Percentiles rank a stretch among this genome's conserved stretches.
phyloP scores from a whole-genome alignment of 2,797 vertebrate species.

The Pantherophis alleghaniensis region DNA sequence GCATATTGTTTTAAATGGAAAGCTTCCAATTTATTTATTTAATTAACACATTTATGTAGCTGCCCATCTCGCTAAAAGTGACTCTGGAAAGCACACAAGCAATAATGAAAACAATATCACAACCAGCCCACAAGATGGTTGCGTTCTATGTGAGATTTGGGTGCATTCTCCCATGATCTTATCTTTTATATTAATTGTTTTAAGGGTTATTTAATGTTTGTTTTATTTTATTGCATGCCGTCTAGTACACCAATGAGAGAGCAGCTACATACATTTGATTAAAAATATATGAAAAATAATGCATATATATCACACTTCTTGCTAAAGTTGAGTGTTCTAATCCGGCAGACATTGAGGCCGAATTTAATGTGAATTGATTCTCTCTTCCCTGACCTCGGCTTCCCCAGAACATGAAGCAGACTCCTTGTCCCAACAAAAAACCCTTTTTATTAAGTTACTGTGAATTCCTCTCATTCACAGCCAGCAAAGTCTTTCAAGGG shows the following conservation, averaged over 20 bases:
- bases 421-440: no score
- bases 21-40: background rate
- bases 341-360: background rate
- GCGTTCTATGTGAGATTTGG: background rate
- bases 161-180: background rate
- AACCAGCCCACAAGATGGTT: background rate
- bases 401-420: no score
- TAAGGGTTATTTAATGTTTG: background rate
- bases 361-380: background rate
- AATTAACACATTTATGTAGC: background rate
- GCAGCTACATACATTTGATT: background rate
- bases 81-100: background rate
- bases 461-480: no score
- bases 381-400: background rate
- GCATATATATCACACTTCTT: background rate
- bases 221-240: background rate
- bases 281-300: background rate
- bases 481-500: no score
- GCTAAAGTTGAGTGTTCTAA: background rate
- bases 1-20: background rate
- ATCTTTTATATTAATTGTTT: background rate
- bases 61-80: background rate
- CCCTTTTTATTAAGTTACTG: no score
- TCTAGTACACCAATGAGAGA: background rate
- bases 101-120: background rate